A percentile compares a stretch with the other conserved stretches of the same genome.
Evolutionary conservation across 2,113 vertebrate genomes (phyloP).

Genomic region (Orientallactaga bullata): DNA sequence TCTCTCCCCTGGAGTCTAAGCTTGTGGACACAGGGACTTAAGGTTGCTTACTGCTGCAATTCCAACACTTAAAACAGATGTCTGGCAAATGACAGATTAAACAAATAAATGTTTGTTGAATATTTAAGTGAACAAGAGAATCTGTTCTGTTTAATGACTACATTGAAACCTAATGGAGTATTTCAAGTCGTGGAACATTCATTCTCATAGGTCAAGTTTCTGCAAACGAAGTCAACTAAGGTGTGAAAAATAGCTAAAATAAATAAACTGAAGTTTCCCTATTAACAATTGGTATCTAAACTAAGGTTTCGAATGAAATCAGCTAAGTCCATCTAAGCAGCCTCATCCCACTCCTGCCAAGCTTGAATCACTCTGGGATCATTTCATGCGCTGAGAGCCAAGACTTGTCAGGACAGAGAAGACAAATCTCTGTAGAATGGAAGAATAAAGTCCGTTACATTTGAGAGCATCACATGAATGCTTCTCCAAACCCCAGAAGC

Average conservation of each 20-base stretch:
- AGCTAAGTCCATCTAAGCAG: not conserved
- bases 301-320: not conserved
- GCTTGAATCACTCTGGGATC: not conserved
- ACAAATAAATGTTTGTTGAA: slow-evolving; percentile 14
- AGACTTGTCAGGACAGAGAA: not conserved
- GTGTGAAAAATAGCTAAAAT: not conserved
- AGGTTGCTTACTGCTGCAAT: not conserved
- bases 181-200: not conserved
- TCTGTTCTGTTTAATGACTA: not conserved
- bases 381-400: not conserved
- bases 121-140: slow-evolving; percentile 17
- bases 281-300: not conserved
- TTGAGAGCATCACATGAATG: not conserved
- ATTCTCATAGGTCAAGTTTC: not conserved
- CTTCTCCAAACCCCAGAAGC: not conserved
- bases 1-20: not conserved
- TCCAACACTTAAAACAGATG: not conserved
- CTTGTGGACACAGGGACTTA: not conserved
- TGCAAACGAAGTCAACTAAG: not conserved
- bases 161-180: not conserved
- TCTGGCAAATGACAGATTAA: not conserved
- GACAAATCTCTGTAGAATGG: not conserved
- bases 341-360: not conserved
- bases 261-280: not conserved
- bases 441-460: not conserved